Base-by-base conservation (phyloP, 2,797 vertebrate species). In the Podargus strigoides region DNA sequence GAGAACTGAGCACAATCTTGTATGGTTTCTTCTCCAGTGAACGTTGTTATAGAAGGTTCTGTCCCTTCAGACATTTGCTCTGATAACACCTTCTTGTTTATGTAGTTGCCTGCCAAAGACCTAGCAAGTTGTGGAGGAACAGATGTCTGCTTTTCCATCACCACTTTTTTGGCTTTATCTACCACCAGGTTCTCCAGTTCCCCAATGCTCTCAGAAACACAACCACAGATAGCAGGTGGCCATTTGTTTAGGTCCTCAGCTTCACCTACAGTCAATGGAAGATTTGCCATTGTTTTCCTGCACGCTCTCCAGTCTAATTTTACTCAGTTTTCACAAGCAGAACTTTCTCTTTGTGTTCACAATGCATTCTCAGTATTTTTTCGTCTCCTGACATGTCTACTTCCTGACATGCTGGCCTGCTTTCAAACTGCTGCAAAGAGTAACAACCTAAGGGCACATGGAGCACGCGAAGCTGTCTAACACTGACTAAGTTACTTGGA, bases 381-480 rank as follows among this genome's bases (percentile, higher is more conserved):
- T 66, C 0, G 0, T 11, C 28, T 83, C 32, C 49, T 30, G 34
- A 39, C 13, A 36, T 13, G 39, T 58, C 16, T 66, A 22, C 39
- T 23, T 56, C 37, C 58, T 56, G 39, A 27, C 13, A 39, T 42
- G n/a, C n/a, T 12, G 47, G 10, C 12, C 32, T 39, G 42, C 47
- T 72, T 75, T 56, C 22, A 18, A 72, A 76, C 9, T 58, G 34
- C 55, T 67, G 41, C 2, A 1, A 72, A 30, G 27, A 72, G 17
- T 9, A 67, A 86, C 49, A 70, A 67, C 26, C 53, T 37, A 28
- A 6, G 2, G 26, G 44, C 20, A 67, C 23, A 26, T 1, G 6
- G 27, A 68, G 16, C 0, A 2, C 12, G 17, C 49, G 55, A 76
- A 44, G 42, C 32, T 55, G 36, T 0, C 0, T 18, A 67, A 67